phyloP scores from a whole-genome alignment of 2,113 vertebrate genomes.

The Pelmatolapia mariae region DNA sequence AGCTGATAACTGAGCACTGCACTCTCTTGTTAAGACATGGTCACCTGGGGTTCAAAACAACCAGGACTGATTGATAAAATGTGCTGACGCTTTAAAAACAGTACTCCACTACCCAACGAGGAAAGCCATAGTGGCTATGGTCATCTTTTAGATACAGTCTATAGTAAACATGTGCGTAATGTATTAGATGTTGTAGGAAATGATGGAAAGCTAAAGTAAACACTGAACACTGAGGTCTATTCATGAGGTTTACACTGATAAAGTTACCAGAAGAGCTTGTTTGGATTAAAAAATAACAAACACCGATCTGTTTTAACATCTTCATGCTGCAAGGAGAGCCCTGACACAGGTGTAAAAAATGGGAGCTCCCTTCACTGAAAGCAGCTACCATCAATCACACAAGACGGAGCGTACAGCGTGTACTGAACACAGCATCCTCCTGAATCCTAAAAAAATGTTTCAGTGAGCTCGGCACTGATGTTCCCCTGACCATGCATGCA shows the following conservation, averaged over 20 bases:
- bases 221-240: neutral
- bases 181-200: neutral
- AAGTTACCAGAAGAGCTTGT: neutral
- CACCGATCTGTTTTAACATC: neutral
- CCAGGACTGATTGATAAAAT: neutral
- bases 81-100: neutral
- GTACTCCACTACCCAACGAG: neutral
- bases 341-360: neutral
- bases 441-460: neutral
- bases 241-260: neutral
- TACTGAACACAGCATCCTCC: neutral
- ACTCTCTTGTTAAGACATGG: neutral
- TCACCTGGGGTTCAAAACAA: neutral
- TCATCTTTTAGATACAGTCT: neutral
- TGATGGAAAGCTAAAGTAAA: neutral
- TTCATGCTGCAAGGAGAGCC: neutral
- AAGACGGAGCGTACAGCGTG: rapidly evolving
- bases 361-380: neutral
- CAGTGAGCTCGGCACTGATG: neutral
- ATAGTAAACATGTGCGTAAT: neutral
- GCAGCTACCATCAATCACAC: neutral
- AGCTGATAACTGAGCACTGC: neutral
- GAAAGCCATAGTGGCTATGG: neutral
- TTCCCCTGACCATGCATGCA: neutral
- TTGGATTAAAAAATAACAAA: neutral